These are phyloP conservation scores for Myrmophylax atrothorax DNA, from an alignment of 2,113 vertebrate species.

Conservation along the genomic window DNA sequence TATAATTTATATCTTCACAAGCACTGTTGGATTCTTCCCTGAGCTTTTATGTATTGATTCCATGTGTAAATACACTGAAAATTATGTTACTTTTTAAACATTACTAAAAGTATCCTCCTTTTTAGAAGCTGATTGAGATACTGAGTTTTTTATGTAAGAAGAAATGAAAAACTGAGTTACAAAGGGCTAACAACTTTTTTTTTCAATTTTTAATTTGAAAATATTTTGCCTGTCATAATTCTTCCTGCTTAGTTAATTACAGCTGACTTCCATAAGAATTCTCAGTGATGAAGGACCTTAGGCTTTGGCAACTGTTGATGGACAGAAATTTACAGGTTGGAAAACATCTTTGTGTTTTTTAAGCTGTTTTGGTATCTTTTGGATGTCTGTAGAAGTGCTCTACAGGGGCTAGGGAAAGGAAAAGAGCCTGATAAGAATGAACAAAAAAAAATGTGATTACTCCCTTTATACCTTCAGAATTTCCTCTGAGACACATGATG, in stretches of 20 bases:
- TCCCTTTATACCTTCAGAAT: neutral
- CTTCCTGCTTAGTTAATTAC: neutral
- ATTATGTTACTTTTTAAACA: neutral
- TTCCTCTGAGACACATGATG: neutral
- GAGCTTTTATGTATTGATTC: neutral
- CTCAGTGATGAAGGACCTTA: neutral
- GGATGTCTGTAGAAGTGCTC: neutral
- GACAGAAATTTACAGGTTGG: neutral
- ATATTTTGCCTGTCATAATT: neutral
- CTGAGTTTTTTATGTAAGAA: neutral
- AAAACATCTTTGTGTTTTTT: neutral
- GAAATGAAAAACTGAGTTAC: neutral
- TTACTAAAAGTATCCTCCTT: neutral
- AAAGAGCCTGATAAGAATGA: neutral
- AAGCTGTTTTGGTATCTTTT: neutral
- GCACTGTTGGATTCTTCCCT: neutral
- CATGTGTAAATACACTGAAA: neutral
- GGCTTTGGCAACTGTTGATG: neutral
- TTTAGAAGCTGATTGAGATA: neutral
- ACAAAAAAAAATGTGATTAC: slow-evolving; percentile 25
- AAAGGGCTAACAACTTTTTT: neutral
- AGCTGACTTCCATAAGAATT: neutral
- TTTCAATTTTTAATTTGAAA: neutral
- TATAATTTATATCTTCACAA: neutral
- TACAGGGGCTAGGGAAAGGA: neutral